These are phyloP conservation scores for Nasonovia ribisnigri DNA, from an alignment of 2,888 invertebrate species.

Conservation along the genomic window DNA sequence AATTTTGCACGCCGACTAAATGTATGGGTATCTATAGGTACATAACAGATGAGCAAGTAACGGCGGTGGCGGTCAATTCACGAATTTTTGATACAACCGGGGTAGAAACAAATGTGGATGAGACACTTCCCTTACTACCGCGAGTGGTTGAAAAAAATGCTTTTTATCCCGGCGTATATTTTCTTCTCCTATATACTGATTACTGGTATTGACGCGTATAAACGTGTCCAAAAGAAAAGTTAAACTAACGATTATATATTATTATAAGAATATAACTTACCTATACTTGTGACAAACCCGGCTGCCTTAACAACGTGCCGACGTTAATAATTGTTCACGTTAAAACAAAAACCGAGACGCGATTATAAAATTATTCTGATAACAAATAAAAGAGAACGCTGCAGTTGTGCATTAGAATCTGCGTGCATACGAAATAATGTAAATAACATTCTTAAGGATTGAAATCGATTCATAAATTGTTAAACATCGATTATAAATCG, in stretches of 20 bases:
- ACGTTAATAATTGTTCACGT: background rate
- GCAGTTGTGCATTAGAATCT: background rate
- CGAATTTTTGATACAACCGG: background rate
- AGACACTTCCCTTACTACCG: background rate
- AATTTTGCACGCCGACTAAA: background rate
- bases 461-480: background rate
- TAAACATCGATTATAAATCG: background rate
- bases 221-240: background rate
- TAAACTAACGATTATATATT: background rate
- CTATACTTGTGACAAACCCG: background rate
- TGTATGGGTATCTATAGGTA: background rate
- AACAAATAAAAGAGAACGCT: background rate
- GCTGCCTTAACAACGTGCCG: background rate
- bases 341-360: background rate
- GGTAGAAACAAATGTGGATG: background rate
- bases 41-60: background rate
- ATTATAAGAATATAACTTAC: background rate
- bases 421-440: background rate
- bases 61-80: background rate
- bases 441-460: background rate
- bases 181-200: background rate
- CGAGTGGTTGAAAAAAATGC: background rate
- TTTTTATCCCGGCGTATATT: background rate
- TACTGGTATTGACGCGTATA: background rate
- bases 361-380: background rate